Evolutionary conservation across 2,888 invertebrate species (phyloP), one percentile per base, ranked within the genome.

Genomic region (Pristionchus fissidentatus): DNA sequence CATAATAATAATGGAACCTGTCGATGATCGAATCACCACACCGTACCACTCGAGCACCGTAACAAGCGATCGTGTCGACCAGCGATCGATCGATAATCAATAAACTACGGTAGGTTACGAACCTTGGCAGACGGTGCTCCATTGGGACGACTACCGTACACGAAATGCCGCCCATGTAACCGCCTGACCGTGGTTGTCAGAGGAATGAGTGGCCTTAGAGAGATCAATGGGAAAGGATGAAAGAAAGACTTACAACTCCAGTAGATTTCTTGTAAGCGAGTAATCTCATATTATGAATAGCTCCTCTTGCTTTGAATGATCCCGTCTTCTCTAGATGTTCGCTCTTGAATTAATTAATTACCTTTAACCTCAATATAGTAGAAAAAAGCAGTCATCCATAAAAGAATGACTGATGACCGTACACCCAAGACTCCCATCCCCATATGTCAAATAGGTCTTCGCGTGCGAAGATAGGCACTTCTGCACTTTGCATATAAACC

Each of bases 121-220:
- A 57, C 57, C 86, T 94, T 94, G 8, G 92, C 91, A 7, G 84
- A 84, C 0, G 93, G 93, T 1, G 93, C 92, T 86, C 91, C 92
- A 70, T 90, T 87, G 94, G 94, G 7, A 93, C 93, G n/a, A 94
- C 93, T 8, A 94, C 93, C 46, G 92, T 90, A 87, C 93, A 93
- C 3, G 93, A 92, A 3, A 93, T 62, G 93, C 91, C 0, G 89
- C 89, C 88, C 90, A 92, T 13, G 93, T 93, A 35, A 94, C 87
- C 0, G 93, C 94, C 87, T 93, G 93, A 0, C 94, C 94, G 90
- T 94, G 94, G 87, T 94, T 94, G 32, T 94, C 94, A 86, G 93
- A 93, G 85, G 93, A 93, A 88, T 94, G 93, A 1, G 94, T 93
- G 5, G 93, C 92, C 92, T 92, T 83, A 22, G 85, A 85, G n/a